These are phyloP conservation scores for Orchestes rusci DNA, from an alignment of 2,888 invertebrate genomes.

Conservation along the genomic window DNA sequence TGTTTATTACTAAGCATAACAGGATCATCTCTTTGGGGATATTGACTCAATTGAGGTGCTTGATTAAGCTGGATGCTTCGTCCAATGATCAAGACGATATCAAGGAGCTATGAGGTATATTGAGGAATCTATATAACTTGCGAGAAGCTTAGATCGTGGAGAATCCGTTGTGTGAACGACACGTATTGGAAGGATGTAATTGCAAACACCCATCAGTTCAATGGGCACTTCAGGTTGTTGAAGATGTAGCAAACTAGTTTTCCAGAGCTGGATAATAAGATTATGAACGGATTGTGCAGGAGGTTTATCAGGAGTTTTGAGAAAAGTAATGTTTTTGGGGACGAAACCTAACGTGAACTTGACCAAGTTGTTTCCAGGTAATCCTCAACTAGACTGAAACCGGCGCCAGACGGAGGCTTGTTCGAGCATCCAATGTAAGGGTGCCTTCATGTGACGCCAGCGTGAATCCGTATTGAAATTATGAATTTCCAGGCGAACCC, in stretches of 20 bases:
- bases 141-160: slow-evolving; percentile 52
- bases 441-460: slow-evolving; percentile 29
- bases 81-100: slow-evolving; percentile 53
- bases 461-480: no score
- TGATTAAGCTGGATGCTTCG: slow-evolving; percentile 52
- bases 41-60: slow-evolving; percentile 47
- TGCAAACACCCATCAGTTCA: slow-evolving; percentile 52
- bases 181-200: slow-evolving; percentile 61
- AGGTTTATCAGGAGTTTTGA: slow-evolving; percentile 58
- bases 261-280: slow-evolving; percentile 55
- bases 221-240: slow-evolving; percentile 47
- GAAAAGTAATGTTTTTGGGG: slow-evolving; percentile 40
- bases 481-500: no score
- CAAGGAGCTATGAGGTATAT: slow-evolving; percentile 48
- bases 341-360: slow-evolving; percentile 29
- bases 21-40: slow-evolving; percentile 51
- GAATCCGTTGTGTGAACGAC: slow-evolving; percentile 57
- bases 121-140: slow-evolving; percentile 50
- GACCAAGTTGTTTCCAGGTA: slow-evolving; percentile 24
- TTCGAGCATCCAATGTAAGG: slow-evolving; percentile 34
- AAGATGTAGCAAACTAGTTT: slow-evolving; percentile 32
- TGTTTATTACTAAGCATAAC: slow-evolving; percentile 59
- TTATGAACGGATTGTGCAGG: slow-evolving; percentile 52
- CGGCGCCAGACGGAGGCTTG: slow-evolving; percentile 40
- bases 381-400: slow-evolving; percentile 37